phyloP scores from a whole-genome alignment of 2,113 vertebrate genomes.

The Rousettus leschenaultii region DNA sequence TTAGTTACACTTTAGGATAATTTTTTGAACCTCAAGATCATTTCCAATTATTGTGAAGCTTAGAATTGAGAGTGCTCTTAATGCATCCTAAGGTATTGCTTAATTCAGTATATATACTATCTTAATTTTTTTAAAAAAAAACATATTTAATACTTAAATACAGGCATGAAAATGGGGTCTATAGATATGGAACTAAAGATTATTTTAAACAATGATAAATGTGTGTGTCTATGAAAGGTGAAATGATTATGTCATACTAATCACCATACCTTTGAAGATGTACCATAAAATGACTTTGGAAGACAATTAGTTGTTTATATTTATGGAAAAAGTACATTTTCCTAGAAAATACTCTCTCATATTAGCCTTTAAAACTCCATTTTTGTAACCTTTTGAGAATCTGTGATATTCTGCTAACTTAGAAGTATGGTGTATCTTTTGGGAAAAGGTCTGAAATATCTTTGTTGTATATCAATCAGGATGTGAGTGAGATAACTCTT shows the following conservation, averaged over 20 bases:
- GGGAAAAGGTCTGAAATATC: not conserved
- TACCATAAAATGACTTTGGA: slow-evolving; percentile 36
- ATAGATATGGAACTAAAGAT: not conserved
- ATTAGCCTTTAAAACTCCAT: not conserved
- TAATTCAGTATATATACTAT: not conserved
- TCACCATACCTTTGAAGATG: slow-evolving; percentile 42
- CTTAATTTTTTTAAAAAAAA: not conserved
- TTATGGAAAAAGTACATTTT: slow-evolving; percentile 27
- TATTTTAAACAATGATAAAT: slow-evolving; percentile 37
- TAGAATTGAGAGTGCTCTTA: slow-evolving; percentile 13
- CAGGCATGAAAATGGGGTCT: not conserved
- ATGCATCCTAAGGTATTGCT: not conserved
- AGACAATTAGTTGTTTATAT: slow-evolving; percentile 9
- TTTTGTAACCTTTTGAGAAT: slow-evolving; percentile 40
- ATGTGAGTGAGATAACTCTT: slow-evolving; percentile 36
- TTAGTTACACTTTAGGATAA: slow-evolving; percentile 29
- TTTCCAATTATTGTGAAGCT: slow-evolving; percentile 22
- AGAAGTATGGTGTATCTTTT: not conserved
- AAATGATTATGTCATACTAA: slow-evolving; percentile 42
- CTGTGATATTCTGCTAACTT: slow-evolving; percentile 34
- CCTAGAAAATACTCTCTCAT: not conserved
- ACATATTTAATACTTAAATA: slow-evolving; percentile 7
- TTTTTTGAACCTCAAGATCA: slow-evolving; percentile 28
- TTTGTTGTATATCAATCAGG: slow-evolving; percentile 3
- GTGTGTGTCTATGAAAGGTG: not conserved